Evolutionary conservation across 2,888 invertebrate genomes (phyloP).

Genomic region (Conus canariensis): DNA sequence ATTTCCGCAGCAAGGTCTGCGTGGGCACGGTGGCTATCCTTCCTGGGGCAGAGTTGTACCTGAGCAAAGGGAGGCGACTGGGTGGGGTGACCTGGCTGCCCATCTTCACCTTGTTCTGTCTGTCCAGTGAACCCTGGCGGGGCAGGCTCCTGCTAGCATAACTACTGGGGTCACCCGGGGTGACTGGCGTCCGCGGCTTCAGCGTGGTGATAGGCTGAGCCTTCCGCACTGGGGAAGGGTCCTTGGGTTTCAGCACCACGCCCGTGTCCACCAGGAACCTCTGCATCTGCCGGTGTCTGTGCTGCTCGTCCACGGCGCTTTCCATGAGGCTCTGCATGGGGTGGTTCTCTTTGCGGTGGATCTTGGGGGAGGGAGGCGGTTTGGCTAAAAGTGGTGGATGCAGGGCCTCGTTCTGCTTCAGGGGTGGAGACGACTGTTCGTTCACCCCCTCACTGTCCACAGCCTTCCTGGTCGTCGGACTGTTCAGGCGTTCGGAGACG

Average conservation of each 20-base stretch:
- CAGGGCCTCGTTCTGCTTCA: constrained; percentile 1
- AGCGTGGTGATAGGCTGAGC: constrained; percentile 72
- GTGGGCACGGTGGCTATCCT: constrained; percentile 71
- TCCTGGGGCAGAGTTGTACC: constrained; percentile 71
- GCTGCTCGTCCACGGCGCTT: constrained; percentile 51
- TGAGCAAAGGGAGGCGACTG: constrained; percentile 58
- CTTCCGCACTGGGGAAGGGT: constrained; percentile 59
- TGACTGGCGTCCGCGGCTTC: constrained; percentile 55
- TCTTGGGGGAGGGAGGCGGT: constrained; percentile 25
- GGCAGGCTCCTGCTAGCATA: constrained; percentile 60
- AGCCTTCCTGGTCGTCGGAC: constrained; percentile 60
- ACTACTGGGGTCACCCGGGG: constrained; percentile 35
- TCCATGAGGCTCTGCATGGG: constrained; percentile 8
- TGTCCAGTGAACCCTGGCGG: constrained; percentile 52
- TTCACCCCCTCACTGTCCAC: constrained; percentile 44
- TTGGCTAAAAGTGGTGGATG: not conserved
- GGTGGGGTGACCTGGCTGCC: constrained; percentile 58
- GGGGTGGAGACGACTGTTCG: constrained; percentile 39
- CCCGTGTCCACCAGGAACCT: constrained; percentile 61
- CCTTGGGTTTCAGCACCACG: constrained; percentile 56
- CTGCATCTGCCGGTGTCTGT: constrained; percentile 59
- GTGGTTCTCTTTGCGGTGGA: not conserved
- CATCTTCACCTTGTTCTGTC: constrained; percentile 52
- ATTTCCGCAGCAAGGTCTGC: constrained; percentile 55
- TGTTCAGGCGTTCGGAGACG: constrained; percentile 73